phyloP scores from a whole-genome alignment of 2,797 vertebrate species.

The Neosilurus hyrtlii region DNA sequence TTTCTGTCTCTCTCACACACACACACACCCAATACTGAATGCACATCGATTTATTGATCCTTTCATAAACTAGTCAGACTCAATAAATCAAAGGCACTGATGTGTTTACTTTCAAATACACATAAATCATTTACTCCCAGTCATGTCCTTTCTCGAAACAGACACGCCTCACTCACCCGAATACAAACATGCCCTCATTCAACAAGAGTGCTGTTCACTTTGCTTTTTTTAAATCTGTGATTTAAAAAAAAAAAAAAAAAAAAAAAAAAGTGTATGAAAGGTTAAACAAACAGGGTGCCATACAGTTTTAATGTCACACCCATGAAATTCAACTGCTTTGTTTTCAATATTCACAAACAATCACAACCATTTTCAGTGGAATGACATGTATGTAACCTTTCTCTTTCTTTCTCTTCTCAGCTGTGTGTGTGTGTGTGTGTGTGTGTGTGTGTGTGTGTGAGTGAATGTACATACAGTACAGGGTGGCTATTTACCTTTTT shows the following conservation, averaged over 20 bases:
- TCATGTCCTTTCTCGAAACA: slow-evolving; percentile 27
- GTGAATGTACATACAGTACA: background rate
- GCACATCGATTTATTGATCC: slow-evolving; percentile 7
- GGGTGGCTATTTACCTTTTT: slow-evolving; percentile 36
- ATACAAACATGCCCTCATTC: slow-evolving; percentile 50
- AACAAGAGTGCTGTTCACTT: slow-evolving; percentile 37
- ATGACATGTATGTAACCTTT: slow-evolving; percentile 23
- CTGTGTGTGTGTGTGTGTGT: slow-evolving; percentile 34
- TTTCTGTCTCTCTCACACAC: background rate
- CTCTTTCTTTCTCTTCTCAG: slow-evolving; percentile 7
- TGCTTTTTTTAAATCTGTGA: slow-evolving; percentile 49
- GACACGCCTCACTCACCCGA: slow-evolving; percentile 27
- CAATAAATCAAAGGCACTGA: slow-evolving; percentile 39
- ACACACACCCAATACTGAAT: background rate
- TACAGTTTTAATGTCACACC: slow-evolving; percentile 28
- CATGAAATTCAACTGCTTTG: slow-evolving; percentile 30
- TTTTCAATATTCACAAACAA: slow-evolving; percentile 18
- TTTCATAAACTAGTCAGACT: slow-evolving; percentile 33
- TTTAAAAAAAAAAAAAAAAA: slow-evolving; percentile 14
- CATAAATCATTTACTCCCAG: slow-evolving; percentile 50
- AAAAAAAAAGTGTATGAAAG: slow-evolving; percentile 29
- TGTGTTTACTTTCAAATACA: slow-evolving; percentile 36
- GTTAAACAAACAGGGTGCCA: slow-evolving; percentile 51
- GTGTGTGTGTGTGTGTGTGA: too few species aligned
- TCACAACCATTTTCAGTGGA: slow-evolving; percentile 10